Base-by-base conservation (phyloP, 2,888 invertebrate species). In the Ormyrus rosae region DNA sequence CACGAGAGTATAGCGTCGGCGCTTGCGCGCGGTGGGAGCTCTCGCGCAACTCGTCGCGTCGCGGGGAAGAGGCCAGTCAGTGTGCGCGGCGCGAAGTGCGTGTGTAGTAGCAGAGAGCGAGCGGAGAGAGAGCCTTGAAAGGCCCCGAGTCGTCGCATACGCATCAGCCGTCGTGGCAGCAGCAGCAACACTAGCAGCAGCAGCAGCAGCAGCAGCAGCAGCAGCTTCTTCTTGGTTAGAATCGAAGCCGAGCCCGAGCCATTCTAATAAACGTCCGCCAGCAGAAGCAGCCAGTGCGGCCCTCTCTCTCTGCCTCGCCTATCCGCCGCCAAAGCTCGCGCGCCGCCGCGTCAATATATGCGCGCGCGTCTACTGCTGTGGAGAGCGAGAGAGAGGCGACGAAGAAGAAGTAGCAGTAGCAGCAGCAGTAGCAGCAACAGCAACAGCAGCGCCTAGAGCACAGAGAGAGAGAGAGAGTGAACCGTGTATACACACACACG, bases 391-490 rank as follows among this genome's bases (percentile, higher is more conserved):
- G 19, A 56, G n/a, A 53, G 61, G 34, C 11, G 53, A 61, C 19
- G 73, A 55, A 19, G 19, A 19, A 56, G n/a, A 55, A 10, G 55
- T 10, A 51, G 34, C 13, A 51, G 68, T 11, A 56, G 56, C 69
- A 58, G 69, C 55, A 58, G 69, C 56, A 55, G 56, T 7, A 68
- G 53, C 56, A 45, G 65, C 65, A 51, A 50, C 65, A 13, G 50
- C 50, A 51, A 50, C 55, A 60, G 80, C 78, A 67, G 71, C 64
- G 78, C 77, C 60, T 19, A 50, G 60, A 13, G 53, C n/a, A 19
- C 19, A 19, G 19, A 19, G 19, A 19, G 19, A 19, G 19, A 19
- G 19, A 19, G 19, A 19, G 19, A 19, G 13, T 13, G 13, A 19
- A 1, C 19, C 19, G 19, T 1, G 19, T 19, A 19, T 19, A 19